These are phyloP conservation scores for Myripristis jacobus DNA, from an alignment of 2,797 vertebrate genomes.

Conservation along the genomic window DNA sequence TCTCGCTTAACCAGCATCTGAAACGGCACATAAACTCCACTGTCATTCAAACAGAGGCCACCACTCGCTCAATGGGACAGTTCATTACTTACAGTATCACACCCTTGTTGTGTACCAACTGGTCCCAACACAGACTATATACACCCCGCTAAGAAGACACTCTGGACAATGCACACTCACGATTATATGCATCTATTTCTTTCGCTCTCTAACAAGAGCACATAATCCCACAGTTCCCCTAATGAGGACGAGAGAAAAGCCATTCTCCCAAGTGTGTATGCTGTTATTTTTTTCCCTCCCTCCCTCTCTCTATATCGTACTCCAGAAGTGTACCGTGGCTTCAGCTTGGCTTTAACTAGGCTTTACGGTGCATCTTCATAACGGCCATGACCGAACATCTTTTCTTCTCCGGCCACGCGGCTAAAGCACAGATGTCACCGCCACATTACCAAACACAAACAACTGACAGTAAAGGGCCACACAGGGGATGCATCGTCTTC, in stretches of 20 bases:
- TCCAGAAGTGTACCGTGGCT: not conserved
- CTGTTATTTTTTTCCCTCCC: slow-evolving; percentile 59
- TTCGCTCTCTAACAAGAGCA: slow-evolving; percentile 37
- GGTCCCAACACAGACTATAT: slow-evolving; percentile 16
- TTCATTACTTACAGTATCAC: too few relatives aligned
- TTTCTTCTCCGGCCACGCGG: slow-evolving; percentile 30
- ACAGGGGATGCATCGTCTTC: slow-evolving; percentile 10
- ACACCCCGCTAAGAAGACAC: slow-evolving; percentile 1
- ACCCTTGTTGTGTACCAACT: slow-evolving; percentile 12
- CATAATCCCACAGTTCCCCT: slow-evolving; percentile 50
- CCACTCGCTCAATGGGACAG: not conserved
- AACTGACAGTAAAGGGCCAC: slow-evolving; percentile 25
- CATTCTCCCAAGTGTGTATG: slow-evolving; percentile 65
- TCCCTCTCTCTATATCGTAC: slow-evolving; percentile 25
- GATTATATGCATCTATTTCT: not conserved
- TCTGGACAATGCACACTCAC: too few relatives aligned
- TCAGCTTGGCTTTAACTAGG: slow-evolving; percentile 45
- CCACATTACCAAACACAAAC: slow-evolving; percentile 17
- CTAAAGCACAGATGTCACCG: slow-evolving; percentile 39
- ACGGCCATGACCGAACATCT: slow-evolving; percentile 36
- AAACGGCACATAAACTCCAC: slow-evolving; percentile 9
- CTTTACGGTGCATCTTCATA: slow-evolving; percentile 45
- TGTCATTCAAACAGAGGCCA: not conserved
- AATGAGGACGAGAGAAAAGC: slow-evolving; percentile 66
- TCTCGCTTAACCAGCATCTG: slow-evolving; percentile 5